A percentile compares a stretch with the other conserved stretches of the same genome.
phyloP scores from a whole-genome alignment of 2,113 vertebrate species.

The Illadopsis cleaveri region DNA sequence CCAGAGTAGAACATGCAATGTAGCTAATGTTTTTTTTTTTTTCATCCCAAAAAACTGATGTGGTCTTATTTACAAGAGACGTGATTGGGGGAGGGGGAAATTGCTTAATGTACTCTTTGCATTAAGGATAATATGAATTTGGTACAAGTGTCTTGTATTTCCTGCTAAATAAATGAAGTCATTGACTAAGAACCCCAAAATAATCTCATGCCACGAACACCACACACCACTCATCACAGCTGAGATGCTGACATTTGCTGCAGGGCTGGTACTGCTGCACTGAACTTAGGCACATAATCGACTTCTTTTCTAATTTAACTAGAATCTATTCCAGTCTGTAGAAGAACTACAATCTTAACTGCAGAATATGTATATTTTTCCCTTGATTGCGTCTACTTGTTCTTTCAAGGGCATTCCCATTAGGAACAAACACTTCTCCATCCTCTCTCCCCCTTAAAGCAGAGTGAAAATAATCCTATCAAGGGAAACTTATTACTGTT shows the following conservation, averaged over 20 bases:
- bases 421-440: constrained; percentile 60
- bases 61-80: neutral
- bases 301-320: constrained; percentile 46
- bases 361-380: constrained; percentile 57
- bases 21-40: neutral
- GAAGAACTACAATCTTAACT: constrained; percentile 48
- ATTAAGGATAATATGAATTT: neutral
- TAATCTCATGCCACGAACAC: neutral
- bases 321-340: constrained; percentile 25
- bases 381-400: constrained; percentile 62
- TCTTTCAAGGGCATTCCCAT: constrained; percentile 68
- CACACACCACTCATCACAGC: neutral
- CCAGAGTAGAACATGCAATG: neutral
- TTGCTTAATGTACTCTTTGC: neutral
- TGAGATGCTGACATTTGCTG: constrained; percentile 7
- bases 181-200: constrained; percentile 3
- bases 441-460: constrained; percentile 64
- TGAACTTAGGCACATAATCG: constrained; percentile 17
- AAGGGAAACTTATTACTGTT: constrained; percentile 73
- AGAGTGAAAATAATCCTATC: constrained; percentile 72
- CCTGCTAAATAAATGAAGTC: neutral
- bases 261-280: neutral
- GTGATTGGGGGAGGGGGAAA: accelerated
- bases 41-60: neutral
- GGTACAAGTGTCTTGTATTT: neutral